Base-by-base conservation (phyloP, 2,888 invertebrate species). In the Rhagophthalmus giganteus region DNA sequence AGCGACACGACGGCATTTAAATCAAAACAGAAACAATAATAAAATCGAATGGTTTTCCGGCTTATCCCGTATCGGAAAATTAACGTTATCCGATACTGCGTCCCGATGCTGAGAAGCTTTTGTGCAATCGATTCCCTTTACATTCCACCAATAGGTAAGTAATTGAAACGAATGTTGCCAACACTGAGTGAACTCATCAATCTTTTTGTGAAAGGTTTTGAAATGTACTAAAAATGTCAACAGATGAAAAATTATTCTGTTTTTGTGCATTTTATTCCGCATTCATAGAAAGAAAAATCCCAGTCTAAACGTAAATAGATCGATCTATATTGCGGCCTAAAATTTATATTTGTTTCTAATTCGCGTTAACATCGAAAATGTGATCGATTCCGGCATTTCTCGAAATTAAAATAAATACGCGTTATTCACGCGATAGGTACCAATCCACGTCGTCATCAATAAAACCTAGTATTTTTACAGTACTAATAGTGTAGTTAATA, bases 181-280 rank as follows among this genome's bases (percentile, higher is more conserved):
- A 37, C 52, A 41, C 34, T 16, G 27, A 52, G 31, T 41, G 46
- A 37, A 39, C 42, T 53, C 53, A 53, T 53, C 53, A 48, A 53
- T 53, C 53, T 53, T 52, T 38, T 53, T 27, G 39, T 51, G 56
- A 54, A 61, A 59, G 51, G 55, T 60, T 53, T 53, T 53, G 40
- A 46, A 45, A 52, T 41, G 52, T 52, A 52, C 52, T 53, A 33
- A 37, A 52, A 53, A 47, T 58, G 54, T 63, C 60, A 62, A 54
- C 59, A 50, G 57, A 59, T 63, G 60, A 61, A 62, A 62, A 61
- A 62, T 61, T 57, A 56, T 48, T 51, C 53, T 58, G 55, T 63
- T 63, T 59, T 49, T 57, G 57, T 57, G 51, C 47, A 46, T 49
- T 53, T 54, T 56, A 55, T 53, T 53, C 38, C 50, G 27, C 48